Base-by-base conservation (phyloP, 2,797 vertebrate genomes). In the Notoglanidium macrostoma region DNA sequence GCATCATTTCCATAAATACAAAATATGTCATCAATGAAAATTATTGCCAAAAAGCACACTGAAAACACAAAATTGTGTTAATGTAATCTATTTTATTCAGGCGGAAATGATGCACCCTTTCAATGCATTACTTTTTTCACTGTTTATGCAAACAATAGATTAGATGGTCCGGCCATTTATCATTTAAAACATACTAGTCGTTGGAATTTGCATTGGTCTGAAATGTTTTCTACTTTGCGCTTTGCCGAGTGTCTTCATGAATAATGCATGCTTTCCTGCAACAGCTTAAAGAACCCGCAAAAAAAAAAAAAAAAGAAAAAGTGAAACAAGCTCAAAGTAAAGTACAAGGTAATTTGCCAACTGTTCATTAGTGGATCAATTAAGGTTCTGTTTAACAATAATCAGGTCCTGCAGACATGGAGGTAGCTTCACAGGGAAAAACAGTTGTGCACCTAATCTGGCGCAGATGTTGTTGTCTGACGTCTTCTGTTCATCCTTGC, bases 311-410 rank as follows among this genome's bases (percentile, higher is more conserved):
- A 59, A 81, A n/a, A 32, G 59, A 49, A 59, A 81, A n/a, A 32
- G 59, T 17, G 11, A 19, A 54, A 83, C 29, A 54, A 83, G 63
- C 63, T 51, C 81, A 83, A 83, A 83, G 49, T 68, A 68, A 68
- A 83, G 81, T 83, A 83, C 46, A 68, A 68, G 63, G 11, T 83
- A 83, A 83, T 83, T 68, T 54, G 81, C 81, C 81, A 83, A 83
- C 81, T 83, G 81, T 83, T 83, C 46, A 68, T 83, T 83, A 83
- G 63, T 2, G 63, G 63, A 83, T 83, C 81, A 83, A 83, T 83
- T 83, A 83, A 68, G 29, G 44, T 68, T 68, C 81, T 83, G 81
- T 83, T 83, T 68, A 83, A 83, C 81, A 83, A 83, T 83, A 68
- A 83, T 83, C 81, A 26, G 63, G 81, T 83, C 63, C 63, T 54